These are phyloP conservation scores for Tamandua tetradactyla DNA, from an alignment of 2,797 vertebrate genomes.

Conservation along the genomic window DNA sequence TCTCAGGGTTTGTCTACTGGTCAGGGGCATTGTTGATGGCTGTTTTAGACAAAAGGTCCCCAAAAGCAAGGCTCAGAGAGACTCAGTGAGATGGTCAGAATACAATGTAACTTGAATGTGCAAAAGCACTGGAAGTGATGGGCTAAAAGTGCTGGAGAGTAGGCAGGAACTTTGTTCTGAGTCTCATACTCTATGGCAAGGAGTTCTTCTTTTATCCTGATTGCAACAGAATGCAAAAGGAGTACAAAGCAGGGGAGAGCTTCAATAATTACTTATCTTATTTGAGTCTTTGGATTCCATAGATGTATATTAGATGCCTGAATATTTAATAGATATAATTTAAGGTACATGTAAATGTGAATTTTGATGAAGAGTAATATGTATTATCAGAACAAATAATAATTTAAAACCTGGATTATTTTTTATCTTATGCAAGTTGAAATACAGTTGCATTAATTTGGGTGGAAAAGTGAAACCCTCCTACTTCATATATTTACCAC, in stretches of 20 bases:
- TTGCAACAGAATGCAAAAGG: background rate
- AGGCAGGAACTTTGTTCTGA: background rate
- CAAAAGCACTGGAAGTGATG: rapidly evolving
- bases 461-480: background rate
- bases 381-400: conserved; percentile 32
- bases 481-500: background rate
- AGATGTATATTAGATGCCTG: background rate
- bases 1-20: background rate
- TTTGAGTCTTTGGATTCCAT: background rate
- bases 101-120: background rate
- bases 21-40: background rate
- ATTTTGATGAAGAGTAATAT: background rate
- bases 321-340: background rate
- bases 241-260: background rate
- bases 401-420: conserved; percentile 52
- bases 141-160: background rate
- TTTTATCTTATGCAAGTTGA: conserved; percentile 71
- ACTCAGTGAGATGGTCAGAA: background rate
- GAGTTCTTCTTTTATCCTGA: background rate
- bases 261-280: background rate
- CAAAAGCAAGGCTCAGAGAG: background rate
- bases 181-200: background rate
- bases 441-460: conserved; percentile 11
- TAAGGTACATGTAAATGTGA: background rate
- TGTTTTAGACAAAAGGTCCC: background rate